Evolutionary conservation across 2,113 vertebrate species (phyloP), one percentile per base, ranked within the genome.

Genomic region (Tachycineta bicolor): DNA sequence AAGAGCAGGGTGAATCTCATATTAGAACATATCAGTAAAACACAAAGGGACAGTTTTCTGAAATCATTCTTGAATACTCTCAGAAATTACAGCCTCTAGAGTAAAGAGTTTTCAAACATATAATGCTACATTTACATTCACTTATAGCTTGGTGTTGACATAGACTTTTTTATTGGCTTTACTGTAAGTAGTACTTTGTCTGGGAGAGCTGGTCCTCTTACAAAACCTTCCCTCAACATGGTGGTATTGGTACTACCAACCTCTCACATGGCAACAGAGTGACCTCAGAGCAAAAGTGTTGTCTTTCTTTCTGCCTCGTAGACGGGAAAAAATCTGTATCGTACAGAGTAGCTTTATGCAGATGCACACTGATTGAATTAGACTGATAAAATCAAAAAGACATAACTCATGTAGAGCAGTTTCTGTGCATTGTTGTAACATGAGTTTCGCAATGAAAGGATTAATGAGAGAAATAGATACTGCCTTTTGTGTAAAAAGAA

Each of bases 381-480:
- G 52, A 81, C 68, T 90, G 93, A 90, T 81, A 97, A 94, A 94
- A 89, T 91, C 69, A 74, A 77, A 80, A 62, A 74, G 79, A 77
- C 79, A 41, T 83, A 96, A 65, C 24, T 75, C 50, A 77, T 78
- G 75, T 67, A 77, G 44, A 76, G 56, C 0, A 20, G 74, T 78
- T 92, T 87, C 81, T 82, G 86, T 47, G 52, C 76, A 87, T 85
- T 87, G 88, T 33, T 65, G 64, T 79, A 93, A 93, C 58, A 52
- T 81, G 73, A 96, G 86, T 92, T 96, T 91, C 80, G 73, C 67
- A 95, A 64, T 43, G 37, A 89, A 94, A 83, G 39, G 24, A 94
- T 93, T 94, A 94, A 88, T 65, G 53, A 63, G 49, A 56, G 78
- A 94, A 96, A 83, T 55, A 63, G 68, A 88, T 62, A 83, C 22